Evolutionary conservation across 2,113 vertebrate species (phyloP), one percentile per base, ranked within the genome.

Genomic region (Dasyornis broadbenti): DNA sequence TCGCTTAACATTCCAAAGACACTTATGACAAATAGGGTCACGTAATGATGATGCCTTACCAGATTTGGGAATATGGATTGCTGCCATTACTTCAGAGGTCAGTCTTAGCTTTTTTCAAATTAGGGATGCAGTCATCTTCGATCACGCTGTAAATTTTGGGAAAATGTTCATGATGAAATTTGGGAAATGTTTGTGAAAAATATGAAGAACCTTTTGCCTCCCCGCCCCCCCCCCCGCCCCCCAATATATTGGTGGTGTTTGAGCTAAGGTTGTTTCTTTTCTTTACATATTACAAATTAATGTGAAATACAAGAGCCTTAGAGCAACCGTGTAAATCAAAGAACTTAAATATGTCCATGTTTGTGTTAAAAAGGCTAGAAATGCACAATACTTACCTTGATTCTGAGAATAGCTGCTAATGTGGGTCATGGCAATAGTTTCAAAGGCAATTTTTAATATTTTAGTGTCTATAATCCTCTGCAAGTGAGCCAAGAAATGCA

Each of bases 11-110:
- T 85, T 85, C 82, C 45, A 37, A 30, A 75, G 86, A 33, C 54
- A 54, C 19, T 79, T 76, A 1, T 53, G 91, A 90, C 86, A 94
- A 92, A 90, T 40, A 91, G 35, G 86, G 63, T 92, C 68, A 66
- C 0, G 2, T 7, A 91, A 72, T 49, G 54, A 53, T 73, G 76
- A 30, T 66, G 54, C 72, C 64, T 90, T 63, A 66, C 30, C 86
- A 83, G 82, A 52, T 88, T 77, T 90, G 35, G 56, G 80, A 89
- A 86, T 96, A 90, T 73, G 52, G 91, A 87, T 87, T 90, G 57
- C 86, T 86, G 75, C 39, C 56, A 63, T 93, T 94, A 89, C 92
- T 93, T 93, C 89, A 93, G 92, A 86, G 91, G 92, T 94, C 91
- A 75, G 39, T 30, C 73, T 86, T 70, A 77, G 63, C 23, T 61